Evolutionary conservation across 2,888 invertebrate genomes (phyloP).

Genomic region (Cyaniris semiargus): DNA sequence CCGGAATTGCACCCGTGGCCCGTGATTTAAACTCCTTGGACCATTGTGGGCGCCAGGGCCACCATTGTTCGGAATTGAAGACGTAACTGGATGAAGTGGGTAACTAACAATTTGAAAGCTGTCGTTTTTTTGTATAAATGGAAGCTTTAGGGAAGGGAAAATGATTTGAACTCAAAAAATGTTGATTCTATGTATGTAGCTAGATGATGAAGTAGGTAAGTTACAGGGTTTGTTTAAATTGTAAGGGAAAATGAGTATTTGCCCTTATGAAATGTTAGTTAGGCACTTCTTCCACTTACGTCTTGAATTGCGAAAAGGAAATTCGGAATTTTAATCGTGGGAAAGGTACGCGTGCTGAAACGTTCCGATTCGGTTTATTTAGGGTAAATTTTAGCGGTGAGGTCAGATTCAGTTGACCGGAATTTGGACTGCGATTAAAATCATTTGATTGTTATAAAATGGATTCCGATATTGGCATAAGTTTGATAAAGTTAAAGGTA

Average conservation of each 20-base stretch:
- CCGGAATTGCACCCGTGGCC: constrained; percentile 53
- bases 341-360: constrained; percentile 50
- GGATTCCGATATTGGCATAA: not conserved
- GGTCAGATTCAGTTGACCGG: constrained; percentile 60
- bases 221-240: too few relatives aligned
- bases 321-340: constrained; percentile 70
- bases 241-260: too few relatives aligned
- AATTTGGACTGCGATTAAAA: constrained; percentile 43
- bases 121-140: too few relatives aligned
- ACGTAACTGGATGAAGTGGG: too few relatives aligned
- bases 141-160: too few relatives aligned
- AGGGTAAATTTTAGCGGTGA: constrained; percentile 65
- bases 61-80: constrained; percentile 13
- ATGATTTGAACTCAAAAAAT: too few relatives aligned
- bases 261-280: too few relatives aligned
- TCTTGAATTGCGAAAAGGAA: constrained; percentile 58
- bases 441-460: constrained; percentile 26
- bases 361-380: constrained; percentile 59
- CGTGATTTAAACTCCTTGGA: constrained; percentile 61
- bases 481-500: not conserved
- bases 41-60: constrained; percentile 45
- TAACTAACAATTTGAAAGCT: too few relatives aligned
- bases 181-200: too few relatives aligned
- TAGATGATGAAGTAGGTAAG: too few relatives aligned
- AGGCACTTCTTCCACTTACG: too few relatives aligned